Evolutionary conservation across 2,797 vertebrate genomes (phyloP), one percentile per base, ranked within the genome.

Genomic region (Nannoperca australis): DNA sequence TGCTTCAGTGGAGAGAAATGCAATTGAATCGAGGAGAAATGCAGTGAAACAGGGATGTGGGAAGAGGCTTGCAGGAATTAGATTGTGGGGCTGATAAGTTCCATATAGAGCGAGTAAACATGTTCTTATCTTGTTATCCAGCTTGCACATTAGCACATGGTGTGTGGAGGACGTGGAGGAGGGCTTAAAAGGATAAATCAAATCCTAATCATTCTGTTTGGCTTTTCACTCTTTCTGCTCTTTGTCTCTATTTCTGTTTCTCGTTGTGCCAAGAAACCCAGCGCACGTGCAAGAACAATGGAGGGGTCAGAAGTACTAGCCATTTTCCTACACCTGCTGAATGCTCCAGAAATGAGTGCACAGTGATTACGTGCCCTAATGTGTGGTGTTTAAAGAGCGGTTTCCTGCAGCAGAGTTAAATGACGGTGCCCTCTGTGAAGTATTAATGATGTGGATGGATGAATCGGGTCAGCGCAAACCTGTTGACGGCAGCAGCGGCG

Each of bases 41-140:
- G 76, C 79, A 51, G 85, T 70, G 78, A 93, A 91, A 91, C 30
- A 10, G 56, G 77, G 86, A 85, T 62, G 83, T 3, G 68, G 83
- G 89, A 85, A 91, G 82, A 90, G 81, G 87, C 90, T 93, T 91
- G 90, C 87, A 91, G 88, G 91, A 94, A 94, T 94, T 94, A 93
- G 94, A 94, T 94, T 91, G 89, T 68, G 72, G 42, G 32, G 68
- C 84, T 84, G 93, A 95, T 94, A 94, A 93, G 92, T 92, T 89
- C 90, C 84, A 90, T 93, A 92, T 87, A 92, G 90, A 89, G 84
- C 90, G 50, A 85, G 93, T 93, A 94, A 94, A 95, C 94, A 94
- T 91, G 91, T 89, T 93, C 92, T 93, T 94, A 94, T 94, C 93
- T 94, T 93, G 91, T 94, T 92, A 94, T 94, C 92, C 90, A 90